Base-by-base conservation (phyloP, 2,113 vertebrate species). In the Chaetops frenatus region DNA sequence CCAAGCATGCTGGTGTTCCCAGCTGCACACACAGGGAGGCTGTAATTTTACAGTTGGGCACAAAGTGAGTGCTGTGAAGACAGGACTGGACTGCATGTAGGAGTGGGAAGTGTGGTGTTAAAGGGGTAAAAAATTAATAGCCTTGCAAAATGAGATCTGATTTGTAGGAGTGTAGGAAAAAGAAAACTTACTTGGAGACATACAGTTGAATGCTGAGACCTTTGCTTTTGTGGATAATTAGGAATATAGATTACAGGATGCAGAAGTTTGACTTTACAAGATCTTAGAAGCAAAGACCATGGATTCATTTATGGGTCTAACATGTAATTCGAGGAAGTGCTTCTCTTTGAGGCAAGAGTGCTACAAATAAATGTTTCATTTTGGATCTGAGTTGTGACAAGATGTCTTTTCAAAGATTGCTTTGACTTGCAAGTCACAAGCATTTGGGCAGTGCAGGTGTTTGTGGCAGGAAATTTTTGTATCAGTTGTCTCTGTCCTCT, bases 131-230 rank as follows among this genome's bases (percentile, higher is more conserved):
- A 79, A 80, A 50, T 60, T 28, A 67, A 35, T 53, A 57, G 47
- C 11, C 47, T 24, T 93, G 28, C n/a, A 62, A 57, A 25, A 31
- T 76, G 22, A 69, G 35, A 47, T 64, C 12, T 0, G 0, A 8
- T 61, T 60, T 80, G 10, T 42, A 60, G 58, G 35, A 83, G 67
- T 48, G 29, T 10, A 50, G 11, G 29, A 81, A 57, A 81, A 64
- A 15, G 23, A 76, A 86, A 76, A 66, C 7, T 58, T 5, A 4
- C 60, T 74, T 82, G 27, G 21, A 74, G 24, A 35, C 6, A 3
- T 35, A 33, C 3, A 12, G 3, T 28, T 73, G 27, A 11, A 20
- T 79, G 42, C 60, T 56, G n/a, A 57, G 61, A 82, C 82, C 57
- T 83, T 73, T 54, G 38, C 12, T 57, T 10, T 13, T 16, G 17